Percentiles rank a stretch among this genome's conserved stretches.
Evolutionary conservation across 2,888 invertebrate genomes (phyloP).

Genomic region (Gymnocheta viridis): DNA sequence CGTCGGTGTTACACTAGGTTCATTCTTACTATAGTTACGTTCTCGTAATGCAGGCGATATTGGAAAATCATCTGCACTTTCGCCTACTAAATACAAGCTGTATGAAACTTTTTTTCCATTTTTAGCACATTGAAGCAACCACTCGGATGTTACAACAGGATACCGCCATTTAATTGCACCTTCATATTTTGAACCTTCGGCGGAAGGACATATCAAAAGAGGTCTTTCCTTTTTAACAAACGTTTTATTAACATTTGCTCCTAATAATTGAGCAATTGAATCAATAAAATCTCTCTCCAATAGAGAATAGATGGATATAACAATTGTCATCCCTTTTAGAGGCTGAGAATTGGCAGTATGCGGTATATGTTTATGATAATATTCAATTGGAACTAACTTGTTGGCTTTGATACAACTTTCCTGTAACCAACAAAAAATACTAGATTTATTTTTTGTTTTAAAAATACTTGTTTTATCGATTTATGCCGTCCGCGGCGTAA

Average conservation of each 20-base stretch:
- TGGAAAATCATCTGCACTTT: conserved; percentile 79
- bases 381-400: conserved; percentile 84
- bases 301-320: conserved; percentile 89
- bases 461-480: too few relatives aligned
- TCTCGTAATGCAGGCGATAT: conserved; percentile 74
- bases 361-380: conserved; percentile 88
- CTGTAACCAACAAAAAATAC: conserved; percentile 65
- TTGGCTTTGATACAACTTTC: conserved; percentile 83
- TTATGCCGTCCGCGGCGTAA: too few relatives aligned
- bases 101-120: conserved; percentile 84
- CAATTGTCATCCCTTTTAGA: conserved; percentile 88
- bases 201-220: conserved; percentile 89
- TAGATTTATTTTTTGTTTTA: too few relatives aligned
- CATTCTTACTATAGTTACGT: conserved; percentile 66
- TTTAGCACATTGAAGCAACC: conserved; percentile 88
- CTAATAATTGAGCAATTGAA: conserved; percentile 87
- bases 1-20: conserved; percentile 32
- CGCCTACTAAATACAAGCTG: conserved; percentile 84
- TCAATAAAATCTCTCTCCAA: conserved; percentile 89
- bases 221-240: conserved; percentile 89
- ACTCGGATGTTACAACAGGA: conserved; percentile 89
- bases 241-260: conserved; percentile 87
- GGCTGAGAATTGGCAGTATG: conserved; percentile 83
- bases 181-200: conserved; percentile 90
- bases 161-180: conserved; percentile 93